Evolutionary conservation across 2,797 vertebrate species (phyloP).

Genomic region (Staurois parvus): DNA sequence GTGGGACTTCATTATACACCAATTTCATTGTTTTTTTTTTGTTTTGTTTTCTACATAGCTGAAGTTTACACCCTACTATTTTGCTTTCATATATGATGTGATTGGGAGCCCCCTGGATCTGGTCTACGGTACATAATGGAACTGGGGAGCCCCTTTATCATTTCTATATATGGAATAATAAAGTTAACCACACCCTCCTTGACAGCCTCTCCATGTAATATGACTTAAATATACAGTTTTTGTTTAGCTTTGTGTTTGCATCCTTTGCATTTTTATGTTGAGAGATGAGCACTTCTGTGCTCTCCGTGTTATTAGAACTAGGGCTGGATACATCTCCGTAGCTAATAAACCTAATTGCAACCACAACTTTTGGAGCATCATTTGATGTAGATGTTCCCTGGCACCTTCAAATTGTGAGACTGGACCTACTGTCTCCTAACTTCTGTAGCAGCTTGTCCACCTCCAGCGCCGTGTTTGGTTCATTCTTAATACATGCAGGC

Average conservation of each 20-base stretch:
- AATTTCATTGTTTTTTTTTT: background rate
- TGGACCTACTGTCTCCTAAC: too few relatives aligned
- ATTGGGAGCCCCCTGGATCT: conserved; percentile 30
- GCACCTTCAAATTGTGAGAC: too few relatives aligned
- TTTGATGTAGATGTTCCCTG: background rate
- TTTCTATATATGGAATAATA: conserved; percentile 34
- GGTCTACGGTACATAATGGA: background rate
- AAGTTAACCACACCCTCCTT: background rate
- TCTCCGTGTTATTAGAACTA: background rate
- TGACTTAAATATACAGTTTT: background rate
- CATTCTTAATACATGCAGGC: too few relatives aligned
- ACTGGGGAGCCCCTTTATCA: conserved; percentile 27
- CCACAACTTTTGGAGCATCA: background rate
- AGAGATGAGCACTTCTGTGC: background rate
- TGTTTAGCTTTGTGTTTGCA: background rate
- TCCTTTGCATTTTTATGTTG: background rate
- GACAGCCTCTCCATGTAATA: background rate
- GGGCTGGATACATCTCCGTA: background rate
- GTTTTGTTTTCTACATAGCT: background rate
- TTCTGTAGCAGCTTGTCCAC: too few relatives aligned
- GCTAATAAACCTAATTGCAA: background rate
- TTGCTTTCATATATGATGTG: conserved; percentile 31
- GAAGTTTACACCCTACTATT: background rate
- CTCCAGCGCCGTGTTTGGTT: too few relatives aligned
- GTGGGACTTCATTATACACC: background rate